Evolutionary conservation across 2,797 vertebrate species (phyloP), one percentile per base, ranked within the genome.

Genomic region (Parauchenoglanis ngamensis): DNA sequence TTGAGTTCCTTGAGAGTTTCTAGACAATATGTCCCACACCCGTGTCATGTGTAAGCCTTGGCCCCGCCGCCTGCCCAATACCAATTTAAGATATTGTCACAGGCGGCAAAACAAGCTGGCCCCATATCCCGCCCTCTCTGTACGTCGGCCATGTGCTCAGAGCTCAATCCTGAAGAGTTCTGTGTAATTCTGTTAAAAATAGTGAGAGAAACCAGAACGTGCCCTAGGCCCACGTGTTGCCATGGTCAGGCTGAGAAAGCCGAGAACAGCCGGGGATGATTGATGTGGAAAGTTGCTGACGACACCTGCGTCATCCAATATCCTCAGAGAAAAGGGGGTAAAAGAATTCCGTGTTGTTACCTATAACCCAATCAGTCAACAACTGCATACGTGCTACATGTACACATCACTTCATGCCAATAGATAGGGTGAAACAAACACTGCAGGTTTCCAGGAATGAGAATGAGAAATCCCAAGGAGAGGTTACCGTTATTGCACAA

Each of bases 131-230:
- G 5, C 61, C 72, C n/a, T 78, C 59, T 76, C 76, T 49, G 86
- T 85, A 84, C 46, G 88, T 80, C 1, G 89, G 91, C 91, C 70
- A 80, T 28, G 81, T 88, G 81, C 88, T 83, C 80, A 86, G 91
- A 94, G 93, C 83, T 87, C 84, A 88, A 93, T 95, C 91, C 11
- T 85, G 88, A 93, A 94, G 92, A 94, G 93, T 97, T 98, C 97
- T 92, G 90, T 95, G 95, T 96, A 96, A 96, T 94, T 94, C 93
- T 91, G 97, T 94, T 94, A 97, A 97, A 97, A 98, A 98, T 97
- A 97, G 97, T 96, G 91, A 90, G 84, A 84, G 31, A 87, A 70
- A 70, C 89, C 88, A 89, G 91, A 84, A 89, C 92, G 89, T 91
- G 83, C 63, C 88, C 90, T 90, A 85, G 52, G 85, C 80, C 79